Base-by-base conservation (phyloP, 2,888 invertebrate species). In the Antitype chi region DNA sequence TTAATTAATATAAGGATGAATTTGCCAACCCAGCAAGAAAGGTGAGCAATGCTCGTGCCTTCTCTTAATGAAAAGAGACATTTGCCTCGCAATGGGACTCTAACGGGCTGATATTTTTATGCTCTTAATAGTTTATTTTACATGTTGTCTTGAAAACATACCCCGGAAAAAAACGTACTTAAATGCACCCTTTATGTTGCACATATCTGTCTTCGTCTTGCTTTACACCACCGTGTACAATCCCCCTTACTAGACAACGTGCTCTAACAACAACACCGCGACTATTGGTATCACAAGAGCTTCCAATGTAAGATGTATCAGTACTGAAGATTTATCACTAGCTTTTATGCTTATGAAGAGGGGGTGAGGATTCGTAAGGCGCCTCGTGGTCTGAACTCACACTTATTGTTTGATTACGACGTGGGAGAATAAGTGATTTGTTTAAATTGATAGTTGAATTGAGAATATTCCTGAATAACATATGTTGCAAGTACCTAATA, bases 251-350 rank as follows among this genome's bases (percentile, higher is more conserved):
- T 43, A 53, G 13, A 64, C 76, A 76, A 86, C 78, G 81, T 88
- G 80, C 78, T 87, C 73, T 70, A 64, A 81, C 81, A 85, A 85
- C 78, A 87, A 80, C 73, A 84, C 75, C 64, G 63, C 76, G 74
- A 82, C 76, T 83, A 86, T 84, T 84, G 85, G 85, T 83, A 83
- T 76, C 74, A 68, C 80, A 64, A 85, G 81, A 87, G 76, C 77
- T 87, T 72, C 71, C 73, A 76, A 82, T 79, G 62, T 71, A 69
- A 82, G 76, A 85, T 70, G 75, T 84, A 86, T 85, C 82, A 79
- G 83, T 74, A 52, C 66, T 25, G 71, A 78, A 87, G 88, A 86
- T 88, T 87, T 88, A 86, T 87, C 47, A 76, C 79, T 64, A 57
- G 79, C 77, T 81, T 77, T 83, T 85, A 83, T 81, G 78, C 78